phyloP scores from a whole-genome alignment of 2,797 vertebrate species.

The Mus minutoides region DNA sequence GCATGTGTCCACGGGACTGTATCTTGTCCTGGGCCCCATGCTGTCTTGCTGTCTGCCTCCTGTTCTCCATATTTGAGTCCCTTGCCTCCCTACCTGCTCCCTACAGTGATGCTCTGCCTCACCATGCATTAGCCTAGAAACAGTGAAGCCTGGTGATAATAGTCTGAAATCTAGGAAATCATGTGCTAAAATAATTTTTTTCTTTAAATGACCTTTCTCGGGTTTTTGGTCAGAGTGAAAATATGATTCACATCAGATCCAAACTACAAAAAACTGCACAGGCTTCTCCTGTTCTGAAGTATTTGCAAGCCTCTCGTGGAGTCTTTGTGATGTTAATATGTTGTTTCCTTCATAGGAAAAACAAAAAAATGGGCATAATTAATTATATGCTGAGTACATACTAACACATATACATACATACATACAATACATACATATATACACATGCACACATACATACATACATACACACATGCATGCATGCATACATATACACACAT shows the following conservation, averaged over 20 bases:
- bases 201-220: not conserved
- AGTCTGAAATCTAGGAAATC: not conserved
- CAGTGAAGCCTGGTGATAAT: not conserved
- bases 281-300: not conserved
- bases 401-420: not conserved
- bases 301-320: not conserved
- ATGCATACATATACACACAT: too few species aligned
- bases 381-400: not conserved
- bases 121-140: not conserved
- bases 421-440: not conserved
- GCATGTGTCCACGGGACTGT: fast-evolving
- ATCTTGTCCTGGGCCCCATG: not conserved
- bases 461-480: not conserved
- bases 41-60: not conserved
- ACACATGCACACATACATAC: not conserved
- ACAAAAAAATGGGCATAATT: not conserved
- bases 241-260: not conserved
- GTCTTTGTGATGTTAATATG: not conserved
- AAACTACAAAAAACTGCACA: not conserved
- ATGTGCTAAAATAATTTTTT: not conserved
- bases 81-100: not conserved
- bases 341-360: not conserved
- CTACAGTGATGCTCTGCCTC: not conserved
- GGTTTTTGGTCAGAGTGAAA: not conserved
- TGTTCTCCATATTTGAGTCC: not conserved